Conservation (phyloP, 2,888 invertebrate species). For the Aphelenchoides bicaudatus region DNA sequence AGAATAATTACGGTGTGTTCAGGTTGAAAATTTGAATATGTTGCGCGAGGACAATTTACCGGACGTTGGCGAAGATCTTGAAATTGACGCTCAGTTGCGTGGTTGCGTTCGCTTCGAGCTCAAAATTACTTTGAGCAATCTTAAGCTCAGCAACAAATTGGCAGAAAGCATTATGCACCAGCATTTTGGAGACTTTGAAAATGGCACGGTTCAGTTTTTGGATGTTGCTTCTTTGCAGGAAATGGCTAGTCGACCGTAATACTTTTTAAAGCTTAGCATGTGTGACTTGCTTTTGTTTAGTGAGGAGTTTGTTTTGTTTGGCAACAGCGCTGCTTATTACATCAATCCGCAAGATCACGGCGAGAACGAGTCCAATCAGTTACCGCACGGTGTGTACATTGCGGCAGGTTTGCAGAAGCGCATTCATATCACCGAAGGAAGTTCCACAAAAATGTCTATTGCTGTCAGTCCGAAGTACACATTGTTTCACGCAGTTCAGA, state of each 20-base stretch:
- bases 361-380: not conserved
- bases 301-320: not conserved
- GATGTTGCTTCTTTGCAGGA: conserved; percentile 7
- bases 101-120: too few relatives aligned
- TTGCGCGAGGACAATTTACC: too few relatives aligned
- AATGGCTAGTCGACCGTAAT: not conserved
- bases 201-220: too few relatives aligned
- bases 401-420: not conserved
- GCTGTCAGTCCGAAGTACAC: not conserved
- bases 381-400: not conserved
- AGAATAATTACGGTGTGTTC: too few relatives aligned
- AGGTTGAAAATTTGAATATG: too few relatives aligned
- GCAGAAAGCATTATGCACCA: too few relatives aligned
- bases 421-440: not conserved
- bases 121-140: too few relatives aligned
- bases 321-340: not conserved
- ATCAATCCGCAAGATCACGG: not conserved
- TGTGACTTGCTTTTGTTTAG: not conserved
- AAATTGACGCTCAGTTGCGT: too few relatives aligned
- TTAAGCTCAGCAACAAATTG: too few relatives aligned
- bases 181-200: too few relatives aligned
- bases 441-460: not conserved
- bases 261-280: not conserved
- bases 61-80: too few relatives aligned
- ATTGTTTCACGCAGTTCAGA: not conserved